Base-by-base conservation (phyloP, 2,797 vertebrate genomes). In the Carapus acus region DNA sequence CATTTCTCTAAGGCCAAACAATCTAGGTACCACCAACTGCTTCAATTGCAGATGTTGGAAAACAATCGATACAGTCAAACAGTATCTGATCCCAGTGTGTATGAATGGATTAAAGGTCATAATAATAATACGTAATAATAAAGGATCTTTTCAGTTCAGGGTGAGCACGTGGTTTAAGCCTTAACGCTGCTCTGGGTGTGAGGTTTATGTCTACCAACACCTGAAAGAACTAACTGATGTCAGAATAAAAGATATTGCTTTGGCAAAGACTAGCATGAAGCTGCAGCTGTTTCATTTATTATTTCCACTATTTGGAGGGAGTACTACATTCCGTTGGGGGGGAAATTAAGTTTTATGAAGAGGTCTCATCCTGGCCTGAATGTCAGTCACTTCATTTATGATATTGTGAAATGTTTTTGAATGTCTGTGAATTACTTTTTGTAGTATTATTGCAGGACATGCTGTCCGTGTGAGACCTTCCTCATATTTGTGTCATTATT, bases 231-330 rank as follows among this genome's bases (percentile, higher is more conserved):
- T 39, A 58, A 71, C 50, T 54, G 46, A 63, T 65, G 52, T 66
- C 49, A 49, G 53, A 58, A 62, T 57, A 61, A 69, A 62, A 66
- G 15, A 54, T 46, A 21, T 34, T 50, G 63, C 48, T 44, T 42
- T 64, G 57, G 47, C 42, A 47, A 39, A 15, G 36, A 37, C 27
- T 15, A 24, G 8, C 14, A 54, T 55, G 34, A 60, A 57, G 31
- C 27, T 58, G 55, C 63, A 73, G 65, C 62, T 54, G 62, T 43
- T 50, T 65, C 46, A 71, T 76, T 71, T 69, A 68, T n/a, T n/a
- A n/a, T n/a, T n/a, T n/a, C 6, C 22, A 8, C 37, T 22, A 75
- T 63, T 56, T 21, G 37, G 49, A 47, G 55, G 33, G 31, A 23
- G 36, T 59, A 50, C 75, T 71, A 72, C 57, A 68, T 36, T 72